A percentile compares a stretch with the other conserved stretches of the same genome.
Conservation (phyloP, 2,113 vertebrate genomes). For the Varanus komodoensis region DNA sequence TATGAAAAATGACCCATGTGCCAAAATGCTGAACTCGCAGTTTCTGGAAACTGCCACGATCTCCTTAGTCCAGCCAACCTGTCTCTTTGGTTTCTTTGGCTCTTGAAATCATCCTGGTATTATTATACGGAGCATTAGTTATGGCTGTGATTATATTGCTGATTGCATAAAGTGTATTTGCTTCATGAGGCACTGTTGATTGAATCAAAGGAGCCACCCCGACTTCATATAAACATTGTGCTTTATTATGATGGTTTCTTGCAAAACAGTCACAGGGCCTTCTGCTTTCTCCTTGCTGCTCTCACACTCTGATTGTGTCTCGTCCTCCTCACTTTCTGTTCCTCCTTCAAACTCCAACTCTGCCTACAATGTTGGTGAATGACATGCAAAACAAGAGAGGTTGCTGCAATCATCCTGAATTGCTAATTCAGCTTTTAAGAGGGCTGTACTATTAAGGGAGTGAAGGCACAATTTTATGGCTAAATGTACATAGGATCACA, state of each 20-base stretch:
- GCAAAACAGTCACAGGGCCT: too few species aligned
- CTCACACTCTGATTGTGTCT: too few species aligned
- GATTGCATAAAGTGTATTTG: neutral
- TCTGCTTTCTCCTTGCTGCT: too few species aligned
- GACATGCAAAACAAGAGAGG: neutral
- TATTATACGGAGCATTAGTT: neutral
- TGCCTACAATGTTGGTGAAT: too few species aligned
- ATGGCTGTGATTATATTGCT: too few species aligned
- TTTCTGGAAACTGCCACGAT: neutral
- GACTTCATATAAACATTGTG: too few species aligned
- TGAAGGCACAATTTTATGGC: neutral
- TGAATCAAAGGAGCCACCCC: too few species aligned
- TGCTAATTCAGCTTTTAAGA: neutral
- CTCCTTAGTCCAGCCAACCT: neutral
- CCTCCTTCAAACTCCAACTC: too few species aligned
- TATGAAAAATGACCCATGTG: neutral
- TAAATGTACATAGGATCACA: too few species aligned
- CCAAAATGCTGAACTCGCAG: neutral
- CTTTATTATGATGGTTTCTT: too few species aligned
- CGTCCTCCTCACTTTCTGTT: too few species aligned
- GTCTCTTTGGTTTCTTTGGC: neutral
- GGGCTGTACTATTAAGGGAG: neutral
- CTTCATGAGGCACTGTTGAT: too few species aligned
- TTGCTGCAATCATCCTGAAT: neutral
- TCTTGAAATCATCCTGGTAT: neutral